These are phyloP conservation scores for Benthosema pterotum DNA, from an alignment of 2,797 vertebrate genomes.

Conservation along the genomic window DNA sequence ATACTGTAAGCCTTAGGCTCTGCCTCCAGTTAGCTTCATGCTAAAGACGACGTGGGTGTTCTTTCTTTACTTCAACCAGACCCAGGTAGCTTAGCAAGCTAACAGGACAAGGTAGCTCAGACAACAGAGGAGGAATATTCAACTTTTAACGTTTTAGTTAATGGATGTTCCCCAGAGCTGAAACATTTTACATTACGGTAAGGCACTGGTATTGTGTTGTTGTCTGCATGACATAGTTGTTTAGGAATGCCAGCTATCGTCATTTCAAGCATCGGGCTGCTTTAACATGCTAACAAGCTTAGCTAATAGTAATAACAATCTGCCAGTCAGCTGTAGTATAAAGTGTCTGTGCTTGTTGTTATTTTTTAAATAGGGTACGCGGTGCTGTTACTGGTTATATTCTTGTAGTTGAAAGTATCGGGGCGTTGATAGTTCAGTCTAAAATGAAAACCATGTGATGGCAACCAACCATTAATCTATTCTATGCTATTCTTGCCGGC, in stretches of 20 bases:
- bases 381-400: neutral
- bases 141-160: no score
- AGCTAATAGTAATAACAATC: constrained; percentile 21
- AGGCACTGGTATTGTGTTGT: neutral
- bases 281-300: constrained; percentile 13
- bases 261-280: constrained; percentile 12
- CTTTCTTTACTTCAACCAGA: constrained; percentile 60
- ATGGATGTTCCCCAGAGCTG: neutral
- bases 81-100: constrained; percentile 25
- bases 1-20: no score
- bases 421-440: constrained; percentile 6
- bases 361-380: no score
- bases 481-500: no score
- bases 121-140: neutral
- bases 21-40: constrained; percentile 50
- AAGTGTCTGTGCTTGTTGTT: neutral
- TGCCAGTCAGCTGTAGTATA: neutral
- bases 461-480: neutral
- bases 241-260: constrained; percentile 34
- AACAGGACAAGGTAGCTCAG: neutral
- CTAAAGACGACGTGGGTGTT: constrained; percentile 68
- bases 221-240: constrained; percentile 16
- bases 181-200: fast-evolving
- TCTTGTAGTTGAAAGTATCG: constrained; percentile 17
- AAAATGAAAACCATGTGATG: constrained; percentile 37